Conservation (phyloP, 2,888 invertebrate species). For the Trachelus tabidus region DNA sequence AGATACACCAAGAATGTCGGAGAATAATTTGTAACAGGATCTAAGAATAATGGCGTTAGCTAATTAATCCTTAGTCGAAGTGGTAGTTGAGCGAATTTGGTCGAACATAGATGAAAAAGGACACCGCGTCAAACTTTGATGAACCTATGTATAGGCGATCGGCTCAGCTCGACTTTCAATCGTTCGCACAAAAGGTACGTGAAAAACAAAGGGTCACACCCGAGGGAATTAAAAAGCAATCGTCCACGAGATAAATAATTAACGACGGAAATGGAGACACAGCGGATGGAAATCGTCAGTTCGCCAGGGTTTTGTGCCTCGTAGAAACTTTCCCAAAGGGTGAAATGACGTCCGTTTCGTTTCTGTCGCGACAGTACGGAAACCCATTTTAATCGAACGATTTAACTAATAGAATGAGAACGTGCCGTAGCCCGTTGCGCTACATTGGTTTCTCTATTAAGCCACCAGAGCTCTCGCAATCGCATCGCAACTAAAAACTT, state of each 20-base stretch:
- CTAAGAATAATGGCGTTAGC: neutral
- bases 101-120: no score
- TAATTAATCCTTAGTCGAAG: neutral
- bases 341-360: neutral
- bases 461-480: neutral
- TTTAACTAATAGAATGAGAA: neutral
- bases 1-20: neutral
- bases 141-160: neutral
- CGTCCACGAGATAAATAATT: neutral
- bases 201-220: neutral
- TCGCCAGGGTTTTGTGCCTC: neutral
- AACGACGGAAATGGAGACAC: neutral
- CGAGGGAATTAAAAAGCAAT: neutral
- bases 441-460: neutral
- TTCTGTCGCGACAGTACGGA: neutral
- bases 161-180: neutral
- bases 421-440: neutral
- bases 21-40: neutral
- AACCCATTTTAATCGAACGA: neutral
- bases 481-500: conserved; percentile 3
- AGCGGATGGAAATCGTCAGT: neutral
- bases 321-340: neutral
- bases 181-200: neutral
- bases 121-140: neutral
- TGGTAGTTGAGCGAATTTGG: neutral